phyloP scores from a whole-genome alignment of 1,140 invertebrate genomes.

The Gryllus bimaculatus region DNA sequence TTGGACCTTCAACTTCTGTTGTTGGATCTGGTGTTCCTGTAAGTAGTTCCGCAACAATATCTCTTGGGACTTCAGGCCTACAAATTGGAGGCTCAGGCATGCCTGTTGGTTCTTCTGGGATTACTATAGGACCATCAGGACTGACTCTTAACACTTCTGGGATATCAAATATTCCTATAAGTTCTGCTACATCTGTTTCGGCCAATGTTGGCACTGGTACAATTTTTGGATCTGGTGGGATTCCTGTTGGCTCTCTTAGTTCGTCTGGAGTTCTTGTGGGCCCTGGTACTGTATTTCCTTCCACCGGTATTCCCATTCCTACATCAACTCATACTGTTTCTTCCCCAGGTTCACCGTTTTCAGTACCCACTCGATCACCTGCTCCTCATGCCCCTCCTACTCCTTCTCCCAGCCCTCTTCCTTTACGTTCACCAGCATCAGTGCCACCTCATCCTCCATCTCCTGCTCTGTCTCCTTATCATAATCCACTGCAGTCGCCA shows the following conservation, averaged over 20 bases:
- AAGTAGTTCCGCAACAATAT: neutral
- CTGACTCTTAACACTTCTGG: neutral
- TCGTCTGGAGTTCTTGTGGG: constrained; percentile 14
- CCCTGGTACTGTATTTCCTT: constrained; percentile 8
- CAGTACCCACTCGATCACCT: constrained; percentile 27
- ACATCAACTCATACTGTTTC: constrained; percentile 7
- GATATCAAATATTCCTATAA: neutral
- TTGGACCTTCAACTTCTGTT: neutral
- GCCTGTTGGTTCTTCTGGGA: neutral
- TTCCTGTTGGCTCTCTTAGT: neutral
- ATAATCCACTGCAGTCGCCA: constrained; percentile 18
- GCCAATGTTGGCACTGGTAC: neutral
- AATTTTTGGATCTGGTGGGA: constrained; percentile 9
- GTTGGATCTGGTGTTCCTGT: neutral
- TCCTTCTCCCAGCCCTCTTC: constrained; percentile 18
- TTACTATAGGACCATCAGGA: constrained; percentile 9
- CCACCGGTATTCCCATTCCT: neutral
- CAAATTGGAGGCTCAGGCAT: neutral
- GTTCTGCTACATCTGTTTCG: neutral
- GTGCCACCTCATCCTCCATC: constrained; percentile 18
- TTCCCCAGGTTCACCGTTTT: constrained; percentile 28
- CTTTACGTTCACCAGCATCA: constrained; percentile 18
- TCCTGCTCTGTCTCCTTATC: constrained; percentile 17
- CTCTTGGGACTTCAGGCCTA: neutral
- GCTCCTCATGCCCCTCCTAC: constrained; percentile 24